Percentiles rank a stretch among this genome's conserved stretches.
Evolutionary conservation across 2,797 vertebrate species (phyloP).

Genomic region (Tragelaphus oryx): DNA sequence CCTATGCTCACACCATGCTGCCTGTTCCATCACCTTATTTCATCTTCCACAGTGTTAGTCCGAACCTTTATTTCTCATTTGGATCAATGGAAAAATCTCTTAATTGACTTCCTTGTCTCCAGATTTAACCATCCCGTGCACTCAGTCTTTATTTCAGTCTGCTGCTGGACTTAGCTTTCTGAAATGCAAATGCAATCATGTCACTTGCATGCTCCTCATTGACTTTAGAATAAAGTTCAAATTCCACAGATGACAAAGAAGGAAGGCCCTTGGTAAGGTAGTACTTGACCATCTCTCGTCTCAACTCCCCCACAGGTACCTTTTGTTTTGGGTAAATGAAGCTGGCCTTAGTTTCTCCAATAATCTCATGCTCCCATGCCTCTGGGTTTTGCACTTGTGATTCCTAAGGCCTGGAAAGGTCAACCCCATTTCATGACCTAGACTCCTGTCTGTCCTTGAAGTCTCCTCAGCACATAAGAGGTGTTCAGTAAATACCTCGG

Average conservation of each 20-base stretch:
- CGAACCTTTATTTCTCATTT: slow-evolving; percentile 43
- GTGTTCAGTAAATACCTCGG: not conserved
- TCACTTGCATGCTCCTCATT: not conserved
- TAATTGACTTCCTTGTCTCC: not conserved
- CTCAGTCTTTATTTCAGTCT: slow-evolving; percentile 5
- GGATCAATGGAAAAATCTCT: slow-evolving; percentile 9
- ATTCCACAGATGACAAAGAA: not conserved
- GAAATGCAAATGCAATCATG: slow-evolving; percentile 34
- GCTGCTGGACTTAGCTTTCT: not conserved
- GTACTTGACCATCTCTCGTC: not conserved
- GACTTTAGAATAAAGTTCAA: not conserved
- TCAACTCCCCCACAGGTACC: not conserved
- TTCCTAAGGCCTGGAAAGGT: not conserved
- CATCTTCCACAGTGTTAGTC: not conserved
- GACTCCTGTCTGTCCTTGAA: not conserved
- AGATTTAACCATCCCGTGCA: not conserved
- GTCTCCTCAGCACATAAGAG: not conserved
- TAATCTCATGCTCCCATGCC: not conserved
- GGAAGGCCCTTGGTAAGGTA: not conserved
- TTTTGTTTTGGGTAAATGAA: not conserved
- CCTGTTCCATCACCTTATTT: not conserved
- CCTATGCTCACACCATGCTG: not conserved
- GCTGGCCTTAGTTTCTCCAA: not conserved
- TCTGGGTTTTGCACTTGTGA: not conserved
- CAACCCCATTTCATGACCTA: not conserved